These are phyloP conservation scores for Amphilophus citrinellus DNA, from an alignment of 2,113 vertebrate species.

Conservation along the genomic window DNA sequence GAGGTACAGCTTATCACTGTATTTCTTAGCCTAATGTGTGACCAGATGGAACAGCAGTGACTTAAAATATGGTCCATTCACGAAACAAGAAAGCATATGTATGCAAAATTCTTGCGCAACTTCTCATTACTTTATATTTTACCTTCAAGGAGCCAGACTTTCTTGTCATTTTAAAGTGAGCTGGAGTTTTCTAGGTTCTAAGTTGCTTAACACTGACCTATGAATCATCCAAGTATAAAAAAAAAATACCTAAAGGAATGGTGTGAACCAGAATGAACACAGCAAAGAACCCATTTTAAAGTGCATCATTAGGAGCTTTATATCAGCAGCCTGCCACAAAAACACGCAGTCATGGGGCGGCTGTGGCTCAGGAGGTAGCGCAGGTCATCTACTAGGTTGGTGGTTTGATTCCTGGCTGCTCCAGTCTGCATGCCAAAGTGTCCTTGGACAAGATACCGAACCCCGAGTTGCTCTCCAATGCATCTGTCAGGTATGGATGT, in stretches of 20 bases:
- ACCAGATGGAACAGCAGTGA: neutral
- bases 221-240: neutral
- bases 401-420: too few species aligned
- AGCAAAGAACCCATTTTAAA: neutral
- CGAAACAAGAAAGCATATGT: neutral
- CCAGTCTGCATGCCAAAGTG: too few species aligned
- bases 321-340: too few species aligned
- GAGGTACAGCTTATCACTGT: conserved; percentile 12
- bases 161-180: neutral
- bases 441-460: too few species aligned
- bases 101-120: neutral
- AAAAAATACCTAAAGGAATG: neutral
- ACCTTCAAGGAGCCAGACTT: neutral
- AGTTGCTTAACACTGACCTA: neutral
- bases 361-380: too few species aligned
- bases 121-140: neutral
- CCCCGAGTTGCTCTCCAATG: too few species aligned
- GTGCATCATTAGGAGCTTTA: neutral
- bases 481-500: too few species aligned
- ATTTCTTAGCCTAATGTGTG: neutral
- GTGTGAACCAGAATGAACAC: neutral
- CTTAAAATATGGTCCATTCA: neutral
- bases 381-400: too few species aligned
- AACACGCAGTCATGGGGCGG: too few species aligned
- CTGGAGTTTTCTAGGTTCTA: neutral